These are phyloP conservation scores for Escarpia spicata DNA, from an alignment of 2,888 invertebrate species.

Conservation along the genomic window DNA sequence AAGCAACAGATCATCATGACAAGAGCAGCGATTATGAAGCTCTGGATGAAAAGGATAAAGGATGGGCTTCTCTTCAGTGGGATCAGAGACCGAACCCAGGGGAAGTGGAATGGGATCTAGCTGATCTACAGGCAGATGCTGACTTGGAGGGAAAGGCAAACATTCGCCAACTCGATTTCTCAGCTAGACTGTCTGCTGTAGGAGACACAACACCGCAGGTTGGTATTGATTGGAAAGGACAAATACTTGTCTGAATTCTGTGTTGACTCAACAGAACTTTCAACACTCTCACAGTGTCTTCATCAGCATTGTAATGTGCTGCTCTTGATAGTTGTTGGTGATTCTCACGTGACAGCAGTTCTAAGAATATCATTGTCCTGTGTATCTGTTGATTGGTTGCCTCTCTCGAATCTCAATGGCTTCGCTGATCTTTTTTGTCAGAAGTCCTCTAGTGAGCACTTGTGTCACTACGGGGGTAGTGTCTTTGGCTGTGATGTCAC, in stretches of 20 bases:
- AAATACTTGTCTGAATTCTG: not conserved
- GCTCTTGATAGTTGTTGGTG: no score
- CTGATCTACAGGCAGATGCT: not conserved
- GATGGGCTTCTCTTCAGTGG: not conserved
- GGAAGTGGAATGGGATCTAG: not conserved
- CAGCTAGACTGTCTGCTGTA: not conserved
- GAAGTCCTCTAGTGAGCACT: no score
- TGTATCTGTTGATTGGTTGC: no score
- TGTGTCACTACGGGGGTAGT: no score
- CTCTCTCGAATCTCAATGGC: no score
- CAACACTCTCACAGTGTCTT: no score
- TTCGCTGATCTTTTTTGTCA: no score
- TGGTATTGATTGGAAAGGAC: not conserved
- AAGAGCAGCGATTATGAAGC: not conserved
- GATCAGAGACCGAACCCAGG: not conserved
- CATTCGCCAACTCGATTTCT: not conserved
- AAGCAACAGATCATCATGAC: not conserved
- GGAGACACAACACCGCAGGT: not conserved
- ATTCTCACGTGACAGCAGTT: no score
- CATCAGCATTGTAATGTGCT: no score
- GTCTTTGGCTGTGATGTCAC: no score
- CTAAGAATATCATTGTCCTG: no score
- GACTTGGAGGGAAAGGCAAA: constrained; percentile 1
- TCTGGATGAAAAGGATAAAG: not conserved
- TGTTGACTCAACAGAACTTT: no score